Evolutionary conservation across 2,113 vertebrate genomes (phyloP).

Genomic region (Vidua chalybeata): DNA sequence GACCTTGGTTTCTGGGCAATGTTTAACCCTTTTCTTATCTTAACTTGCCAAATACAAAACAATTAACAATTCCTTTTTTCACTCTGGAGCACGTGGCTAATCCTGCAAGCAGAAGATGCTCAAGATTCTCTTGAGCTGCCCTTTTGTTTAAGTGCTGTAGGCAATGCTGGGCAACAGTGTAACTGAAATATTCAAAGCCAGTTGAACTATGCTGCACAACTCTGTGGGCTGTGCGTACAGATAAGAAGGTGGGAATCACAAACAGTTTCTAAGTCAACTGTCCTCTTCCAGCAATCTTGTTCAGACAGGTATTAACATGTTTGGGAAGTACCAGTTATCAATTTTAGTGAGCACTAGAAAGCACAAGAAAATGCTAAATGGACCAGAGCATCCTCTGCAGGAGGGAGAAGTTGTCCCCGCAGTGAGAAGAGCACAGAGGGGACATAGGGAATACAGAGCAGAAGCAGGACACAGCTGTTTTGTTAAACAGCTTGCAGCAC

Average conservation of each 20-base stretch:
- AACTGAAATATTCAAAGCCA: background rate
- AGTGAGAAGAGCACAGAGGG: background rate
- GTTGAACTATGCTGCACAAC: background rate
- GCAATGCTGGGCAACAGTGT: background rate
- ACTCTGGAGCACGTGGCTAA: background rate
- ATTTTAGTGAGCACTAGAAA: background rate
- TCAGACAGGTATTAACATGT: background rate
- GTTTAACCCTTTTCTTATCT: constrained; percentile 23
- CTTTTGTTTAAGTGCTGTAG: background rate
- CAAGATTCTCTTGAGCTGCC: background rate
- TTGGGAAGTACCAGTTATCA: background rate
- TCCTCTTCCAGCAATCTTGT: background rate
- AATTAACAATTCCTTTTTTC: background rate
- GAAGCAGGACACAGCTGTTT: background rate
- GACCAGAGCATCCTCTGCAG: background rate
- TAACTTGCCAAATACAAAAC: background rate
- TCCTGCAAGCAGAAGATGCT: background rate
- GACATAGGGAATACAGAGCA: background rate
- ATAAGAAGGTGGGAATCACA: background rate
- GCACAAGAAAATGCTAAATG: background rate
- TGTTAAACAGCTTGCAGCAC: background rate
- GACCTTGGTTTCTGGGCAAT: background rate
- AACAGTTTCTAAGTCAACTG: background rate
- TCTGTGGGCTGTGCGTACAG: background rate
- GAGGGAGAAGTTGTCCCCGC: background rate